A percentile compares a stretch with the other conserved stretches of the same genome.
These are phyloP conservation scores for Prosapia bicincta DNA, from an alignment of 2,888 invertebrate genomes.

Conservation along the genomic window DNA sequence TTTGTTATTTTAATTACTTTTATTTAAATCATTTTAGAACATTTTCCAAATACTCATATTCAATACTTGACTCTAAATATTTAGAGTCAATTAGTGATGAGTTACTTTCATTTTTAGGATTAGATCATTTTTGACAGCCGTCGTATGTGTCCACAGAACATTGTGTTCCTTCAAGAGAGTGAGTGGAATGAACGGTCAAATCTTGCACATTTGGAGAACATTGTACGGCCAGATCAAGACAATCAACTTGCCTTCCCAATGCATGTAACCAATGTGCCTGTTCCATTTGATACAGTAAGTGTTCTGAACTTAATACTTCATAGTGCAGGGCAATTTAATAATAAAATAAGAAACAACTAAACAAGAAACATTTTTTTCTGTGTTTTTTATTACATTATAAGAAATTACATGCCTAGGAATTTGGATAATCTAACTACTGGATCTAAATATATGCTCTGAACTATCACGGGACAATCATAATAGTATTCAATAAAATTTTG, in stretches of 20 bases:
- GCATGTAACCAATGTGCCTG: neutral
- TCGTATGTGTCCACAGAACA: neutral
- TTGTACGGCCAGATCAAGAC: neutral
- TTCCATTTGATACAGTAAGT: neutral
- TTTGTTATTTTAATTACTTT: too few relatives aligned
- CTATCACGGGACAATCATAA: too few relatives aligned
- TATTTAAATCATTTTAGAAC: too few relatives aligned
- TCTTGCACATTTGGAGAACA: neutral
- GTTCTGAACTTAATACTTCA: too few relatives aligned
- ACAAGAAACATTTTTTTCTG: too few relatives aligned
- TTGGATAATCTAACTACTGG: too few relatives aligned
- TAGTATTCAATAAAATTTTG: too few relatives aligned
- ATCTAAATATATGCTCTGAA: too few relatives aligned
- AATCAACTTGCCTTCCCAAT: neutral
- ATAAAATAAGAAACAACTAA: too few relatives aligned
- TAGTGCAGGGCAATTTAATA: too few relatives aligned
- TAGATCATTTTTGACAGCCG: neutral
- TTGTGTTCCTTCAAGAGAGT: neutral
- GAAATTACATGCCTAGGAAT: too few relatives aligned
- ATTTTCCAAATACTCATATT: neutral
- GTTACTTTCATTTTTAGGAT: neutral
- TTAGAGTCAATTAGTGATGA: neutral
- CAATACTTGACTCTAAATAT: neutral
- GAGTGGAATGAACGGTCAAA: neutral
- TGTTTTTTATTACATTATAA: too few relatives aligned